Evolutionary conservation across 1,140 invertebrate genomes (phyloP), one percentile per base, ranked within the genome.

Genomic region (Lasioglossum baleicum): DNA sequence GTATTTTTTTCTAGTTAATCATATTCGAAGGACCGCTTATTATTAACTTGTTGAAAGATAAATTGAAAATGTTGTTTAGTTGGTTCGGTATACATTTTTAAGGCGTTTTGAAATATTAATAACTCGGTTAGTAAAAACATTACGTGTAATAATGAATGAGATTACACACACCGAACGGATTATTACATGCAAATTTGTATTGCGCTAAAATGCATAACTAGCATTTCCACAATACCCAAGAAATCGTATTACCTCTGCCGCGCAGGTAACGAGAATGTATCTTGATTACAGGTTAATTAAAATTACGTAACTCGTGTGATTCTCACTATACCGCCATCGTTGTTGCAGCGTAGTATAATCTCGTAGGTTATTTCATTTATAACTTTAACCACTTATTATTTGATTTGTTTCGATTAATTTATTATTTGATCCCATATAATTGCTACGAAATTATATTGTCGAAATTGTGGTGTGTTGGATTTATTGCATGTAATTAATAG

Each of bases 401-500:
- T 53, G 3, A 15, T 20, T 53, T 56, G 7, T 1, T 48, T 11
- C 8, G 17, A 6, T 69, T n/a, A 3, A 26, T 26, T 48, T 35
- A 20, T 48, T 61, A 13, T 15, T 26, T n/a, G 2, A 58, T 35
- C 3, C 15, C 17, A 5, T 7, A 22, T 56, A 17, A 15, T 6
- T 7, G 3, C 20, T 15, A n/a, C 8, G 10, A 22, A 22, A 63
- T 76, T 69, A 35, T 77, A 31, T 63, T 3, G 51, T 26, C 26
- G 17, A 26, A 4, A 8, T 6, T 13, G 1, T 4, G 20, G 48
- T 63, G 15, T 26, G 15, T 61, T 63, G 40, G 20, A 70, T 22
- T 69, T 15, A 71, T 70, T 26, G 26, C 20, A 2, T 35, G 31
- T 48, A 48, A 76, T 76, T 69, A 76, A 76, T 69, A 15, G n/a